These are phyloP conservation scores for Zosterops japonicus DNA, from an alignment of 2,113 vertebrate species.

Conservation along the genomic window DNA sequence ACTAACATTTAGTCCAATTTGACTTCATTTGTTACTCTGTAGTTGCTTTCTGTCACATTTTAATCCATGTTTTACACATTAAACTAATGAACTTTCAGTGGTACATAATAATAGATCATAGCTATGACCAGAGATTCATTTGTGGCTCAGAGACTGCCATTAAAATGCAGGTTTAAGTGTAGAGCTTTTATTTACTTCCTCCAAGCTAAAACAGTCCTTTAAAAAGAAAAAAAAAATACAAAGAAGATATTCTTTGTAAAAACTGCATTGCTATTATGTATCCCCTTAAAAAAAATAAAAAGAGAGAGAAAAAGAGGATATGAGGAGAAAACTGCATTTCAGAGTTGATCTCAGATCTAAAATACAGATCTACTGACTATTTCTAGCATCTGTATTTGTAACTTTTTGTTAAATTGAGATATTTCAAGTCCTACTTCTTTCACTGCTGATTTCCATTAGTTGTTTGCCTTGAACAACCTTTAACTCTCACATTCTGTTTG, in stretches of 20 bases:
- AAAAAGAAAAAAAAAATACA: background rate
- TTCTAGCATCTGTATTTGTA: background rate
- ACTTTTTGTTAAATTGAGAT: background rate
- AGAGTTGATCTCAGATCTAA: background rate
- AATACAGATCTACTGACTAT: background rate
- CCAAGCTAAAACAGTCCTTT: background rate
- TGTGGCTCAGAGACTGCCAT: background rate
- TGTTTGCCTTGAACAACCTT: background rate
- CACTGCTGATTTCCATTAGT: background rate
- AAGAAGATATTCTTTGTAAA: background rate
- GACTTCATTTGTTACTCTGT: background rate
- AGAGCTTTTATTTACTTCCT: background rate
- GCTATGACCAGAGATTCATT: background rate
- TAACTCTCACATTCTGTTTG: background rate
- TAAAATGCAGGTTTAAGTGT: background rate
- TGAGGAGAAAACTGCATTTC: background rate
- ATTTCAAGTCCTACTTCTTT: background rate
- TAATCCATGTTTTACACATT: conserved; percentile 22
- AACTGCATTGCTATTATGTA: background rate
- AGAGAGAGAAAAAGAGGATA: background rate
- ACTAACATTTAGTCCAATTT: background rate
- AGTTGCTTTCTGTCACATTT: background rate
- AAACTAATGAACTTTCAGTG: conserved; percentile 12
- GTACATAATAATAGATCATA: background rate
- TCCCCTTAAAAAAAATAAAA: background rate